Evolutionary conservation across 2,797 vertebrate genomes (phyloP).

Genomic region (Phrynocephalus vlangalii): DNA sequence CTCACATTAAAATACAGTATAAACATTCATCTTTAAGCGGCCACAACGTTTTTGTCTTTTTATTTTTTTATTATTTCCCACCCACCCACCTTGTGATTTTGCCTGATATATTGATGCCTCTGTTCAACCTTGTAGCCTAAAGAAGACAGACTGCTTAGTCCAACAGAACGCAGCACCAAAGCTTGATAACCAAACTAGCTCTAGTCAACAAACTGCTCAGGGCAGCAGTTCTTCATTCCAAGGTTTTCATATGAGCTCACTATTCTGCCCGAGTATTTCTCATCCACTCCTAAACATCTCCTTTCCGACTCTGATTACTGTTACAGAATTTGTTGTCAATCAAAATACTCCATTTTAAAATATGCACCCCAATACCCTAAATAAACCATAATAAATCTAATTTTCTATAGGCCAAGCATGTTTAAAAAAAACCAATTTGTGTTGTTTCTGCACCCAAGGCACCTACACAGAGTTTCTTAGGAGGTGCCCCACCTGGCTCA

Average conservation of each 20-base stretch:
- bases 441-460: background rate
- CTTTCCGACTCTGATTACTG: background rate
- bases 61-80: too few relatives aligned
- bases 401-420: accelerated
- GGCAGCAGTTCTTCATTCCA: background rate
- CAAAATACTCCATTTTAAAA: background rate
- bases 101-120: background rate
- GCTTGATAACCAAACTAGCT: background rate
- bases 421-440: background rate
- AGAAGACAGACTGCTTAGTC: too few relatives aligned
- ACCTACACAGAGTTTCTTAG: slow-evolving; percentile 1
- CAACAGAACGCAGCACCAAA: background rate
- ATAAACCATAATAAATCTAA: accelerated
- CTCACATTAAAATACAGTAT: too few relatives aligned
- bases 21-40: too few relatives aligned
- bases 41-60: too few relatives aligned
- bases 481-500: slow-evolving; percentile 44
- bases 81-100: background rate
- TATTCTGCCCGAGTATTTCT: background rate
- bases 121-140: too few relatives aligned
- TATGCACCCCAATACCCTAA: accelerated
- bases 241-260: background rate
- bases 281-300: background rate
- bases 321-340: background rate
- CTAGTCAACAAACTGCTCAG: background rate